These are phyloP conservation scores for Percopsis transmontana DNA, from an alignment of 2,113 vertebrate species.

Conservation along the genomic window DNA sequence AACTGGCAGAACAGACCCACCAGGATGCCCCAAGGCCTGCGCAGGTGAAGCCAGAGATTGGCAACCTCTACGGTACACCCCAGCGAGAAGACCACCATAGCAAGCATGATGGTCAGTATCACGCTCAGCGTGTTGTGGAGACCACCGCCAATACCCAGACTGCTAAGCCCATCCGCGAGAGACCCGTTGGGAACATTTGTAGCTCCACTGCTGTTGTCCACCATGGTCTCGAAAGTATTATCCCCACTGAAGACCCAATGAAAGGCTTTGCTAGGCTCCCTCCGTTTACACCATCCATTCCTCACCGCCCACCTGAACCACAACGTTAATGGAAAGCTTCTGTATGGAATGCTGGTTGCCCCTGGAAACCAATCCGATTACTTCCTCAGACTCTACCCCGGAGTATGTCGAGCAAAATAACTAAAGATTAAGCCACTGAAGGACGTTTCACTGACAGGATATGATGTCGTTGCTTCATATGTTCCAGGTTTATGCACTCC, in stretches of 20 bases:
- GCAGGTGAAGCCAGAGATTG: conserved; percentile 67
- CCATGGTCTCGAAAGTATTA: not conserved
- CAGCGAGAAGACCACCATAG: conserved; percentile 70
- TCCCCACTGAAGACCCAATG: not conserved
- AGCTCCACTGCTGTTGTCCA: conserved; percentile 34
- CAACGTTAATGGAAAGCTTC: not conserved
- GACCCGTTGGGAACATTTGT: conserved; percentile 22
- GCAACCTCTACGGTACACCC: conserved; percentile 69
- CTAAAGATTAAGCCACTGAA: too few relatives aligned
- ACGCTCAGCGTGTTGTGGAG: conserved; percentile 44
- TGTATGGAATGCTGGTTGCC: conserved; percentile 21
- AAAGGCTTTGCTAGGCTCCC: not conserved
- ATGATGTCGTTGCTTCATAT: too few relatives aligned
- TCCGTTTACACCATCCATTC: not conserved
- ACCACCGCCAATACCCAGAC: not conserved
- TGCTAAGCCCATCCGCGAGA: not conserved
- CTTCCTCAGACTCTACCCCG: not conserved
- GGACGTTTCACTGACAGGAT: too few relatives aligned
- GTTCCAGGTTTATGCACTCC: too few relatives aligned
- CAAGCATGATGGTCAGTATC: conserved; percentile 45
- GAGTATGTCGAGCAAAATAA: too few relatives aligned
- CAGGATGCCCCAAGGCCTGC: conserved; percentile 68
- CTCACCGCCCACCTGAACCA: not conserved
- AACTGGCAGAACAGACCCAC: conserved; percentile 76
- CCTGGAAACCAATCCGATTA: conserved; percentile 18